Evolutionary conservation across 1,140 invertebrate genomes (phyloP).

Genomic region (Cardiocondyla obscurior): DNA sequence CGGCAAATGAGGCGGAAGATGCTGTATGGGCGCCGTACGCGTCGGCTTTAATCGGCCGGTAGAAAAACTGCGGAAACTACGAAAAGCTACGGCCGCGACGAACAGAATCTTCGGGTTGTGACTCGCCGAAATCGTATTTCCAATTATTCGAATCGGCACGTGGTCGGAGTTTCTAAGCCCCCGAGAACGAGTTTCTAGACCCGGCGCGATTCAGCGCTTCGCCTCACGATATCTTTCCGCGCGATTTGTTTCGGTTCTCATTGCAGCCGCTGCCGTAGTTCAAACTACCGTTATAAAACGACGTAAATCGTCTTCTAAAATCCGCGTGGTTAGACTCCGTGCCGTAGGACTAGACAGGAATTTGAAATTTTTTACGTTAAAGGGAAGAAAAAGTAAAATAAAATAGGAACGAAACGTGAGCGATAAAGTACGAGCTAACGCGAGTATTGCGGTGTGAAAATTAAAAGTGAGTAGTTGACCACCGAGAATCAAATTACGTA

Average conservation of each 20-base stretch:
- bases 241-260: conserved; percentile 14
- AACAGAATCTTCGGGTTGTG: neutral
- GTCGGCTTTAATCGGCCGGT: conserved; percentile 30
- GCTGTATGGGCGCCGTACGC: neutral
- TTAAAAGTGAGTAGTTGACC: neutral
- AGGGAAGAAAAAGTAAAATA: too few relatives aligned
- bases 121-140: neutral
- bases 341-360: neutral
- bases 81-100: too few relatives aligned
- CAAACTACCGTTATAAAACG: neutral
- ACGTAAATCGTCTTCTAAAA: neutral
- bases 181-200: neutral
- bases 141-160: conserved; percentile 10
- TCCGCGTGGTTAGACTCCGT: neutral
- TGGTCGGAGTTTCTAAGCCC: neutral
- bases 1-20: conserved; percentile 56
- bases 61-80: conserved; percentile 35
- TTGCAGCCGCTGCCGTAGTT: neutral
- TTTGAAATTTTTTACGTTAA: too few relatives aligned
- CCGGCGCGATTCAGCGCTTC: neutral
- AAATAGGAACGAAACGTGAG: too few relatives aligned
- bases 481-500: neutral
- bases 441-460: neutral
- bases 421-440: neutral
- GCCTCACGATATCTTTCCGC: conserved; percentile 10